Conservation (phyloP, 2,797 vertebrate genomes). For the Gymnocypris eckloni region DNA sequence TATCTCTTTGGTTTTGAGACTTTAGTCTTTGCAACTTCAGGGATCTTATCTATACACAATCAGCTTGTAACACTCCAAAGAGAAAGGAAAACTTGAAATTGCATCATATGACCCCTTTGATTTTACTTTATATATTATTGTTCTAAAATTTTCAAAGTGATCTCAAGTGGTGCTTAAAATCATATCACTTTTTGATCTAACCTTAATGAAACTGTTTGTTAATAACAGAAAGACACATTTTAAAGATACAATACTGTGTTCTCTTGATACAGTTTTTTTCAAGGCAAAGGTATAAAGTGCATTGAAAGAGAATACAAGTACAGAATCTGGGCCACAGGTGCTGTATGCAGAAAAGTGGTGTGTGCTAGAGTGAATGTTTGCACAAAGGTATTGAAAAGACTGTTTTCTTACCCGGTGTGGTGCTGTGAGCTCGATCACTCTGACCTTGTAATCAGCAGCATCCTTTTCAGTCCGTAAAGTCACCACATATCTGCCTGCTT, state of each 20-base stretch:
- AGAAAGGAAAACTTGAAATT: too few relatives aligned
- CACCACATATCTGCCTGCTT: conserved; percentile 81
- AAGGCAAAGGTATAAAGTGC: background rate
- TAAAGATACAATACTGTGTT: background rate
- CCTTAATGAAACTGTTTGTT: background rate
- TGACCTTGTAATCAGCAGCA: conserved; percentile 86
- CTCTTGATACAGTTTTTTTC: background rate
- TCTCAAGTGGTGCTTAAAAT: background rate
- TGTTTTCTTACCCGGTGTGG: conserved; percentile 77
- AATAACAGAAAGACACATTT: background rate
- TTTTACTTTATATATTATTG: background rate
- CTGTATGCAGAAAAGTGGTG: background rate
- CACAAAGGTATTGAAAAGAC: background rate
- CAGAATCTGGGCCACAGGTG: conserved; percentile 8
- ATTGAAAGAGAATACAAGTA: background rate
- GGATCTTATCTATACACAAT: too few relatives aligned
- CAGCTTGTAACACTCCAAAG: too few relatives aligned
- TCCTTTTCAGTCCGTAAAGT: conserved; percentile 74
- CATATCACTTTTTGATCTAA: background rate
- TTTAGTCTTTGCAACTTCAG: too few relatives aligned
- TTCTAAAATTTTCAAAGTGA: background rate
- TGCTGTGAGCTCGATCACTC: conserved; percentile 78
- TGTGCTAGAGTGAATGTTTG: background rate
- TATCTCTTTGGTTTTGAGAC: too few relatives aligned
- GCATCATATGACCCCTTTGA: too few relatives aligned